Percentiles rank a stretch among this genome's conserved stretches.
Evolutionary conservation across 2,797 vertebrate species (phyloP).

Genomic region (Selene dorsalis): DNA sequence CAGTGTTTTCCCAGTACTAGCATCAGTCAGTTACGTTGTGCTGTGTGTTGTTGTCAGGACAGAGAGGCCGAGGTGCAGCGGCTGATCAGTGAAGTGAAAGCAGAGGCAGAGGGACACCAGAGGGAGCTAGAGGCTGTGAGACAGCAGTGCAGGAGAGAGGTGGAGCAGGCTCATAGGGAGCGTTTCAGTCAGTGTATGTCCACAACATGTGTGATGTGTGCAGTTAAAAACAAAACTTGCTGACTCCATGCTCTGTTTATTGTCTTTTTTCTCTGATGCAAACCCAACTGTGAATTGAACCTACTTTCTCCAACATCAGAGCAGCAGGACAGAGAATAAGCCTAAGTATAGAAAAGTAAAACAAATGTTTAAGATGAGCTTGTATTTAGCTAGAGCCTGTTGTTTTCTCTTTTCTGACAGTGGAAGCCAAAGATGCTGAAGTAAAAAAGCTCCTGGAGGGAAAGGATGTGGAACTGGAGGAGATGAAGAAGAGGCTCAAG

Average conservation of each 20-base stretch:
- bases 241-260: neutral
- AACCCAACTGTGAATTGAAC: neutral
- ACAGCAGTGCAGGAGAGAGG: slow-evolving; percentile 51
- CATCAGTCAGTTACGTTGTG: neutral
- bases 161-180: slow-evolving; percentile 58
- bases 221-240: neutral
- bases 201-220: neutral
- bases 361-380: neutral
- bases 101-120: slow-evolving; percentile 75
- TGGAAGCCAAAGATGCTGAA: slow-evolving; percentile 76
- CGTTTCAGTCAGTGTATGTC: slow-evolving; percentile 56
- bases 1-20: neutral
- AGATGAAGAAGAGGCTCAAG: slow-evolving; percentile 86
- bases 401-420: slow-evolving; percentile 56
- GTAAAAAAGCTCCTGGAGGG: slow-evolving; percentile 78
- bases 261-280: neutral
- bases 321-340: neutral
- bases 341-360: neutral
- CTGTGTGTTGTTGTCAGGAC: slow-evolving; percentile 60
- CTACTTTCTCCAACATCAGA: neutral
- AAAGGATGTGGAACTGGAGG: slow-evolving; percentile 86
- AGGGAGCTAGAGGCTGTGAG: slow-evolving; percentile 72
- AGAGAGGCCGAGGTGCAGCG: slow-evolving; percentile 62
- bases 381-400: neutral
- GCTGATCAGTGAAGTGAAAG: slow-evolving; percentile 66